Evolutionary conservation across 2,888 invertebrate genomes (phyloP).

Genomic region (Plutella xylostella): DNA sequence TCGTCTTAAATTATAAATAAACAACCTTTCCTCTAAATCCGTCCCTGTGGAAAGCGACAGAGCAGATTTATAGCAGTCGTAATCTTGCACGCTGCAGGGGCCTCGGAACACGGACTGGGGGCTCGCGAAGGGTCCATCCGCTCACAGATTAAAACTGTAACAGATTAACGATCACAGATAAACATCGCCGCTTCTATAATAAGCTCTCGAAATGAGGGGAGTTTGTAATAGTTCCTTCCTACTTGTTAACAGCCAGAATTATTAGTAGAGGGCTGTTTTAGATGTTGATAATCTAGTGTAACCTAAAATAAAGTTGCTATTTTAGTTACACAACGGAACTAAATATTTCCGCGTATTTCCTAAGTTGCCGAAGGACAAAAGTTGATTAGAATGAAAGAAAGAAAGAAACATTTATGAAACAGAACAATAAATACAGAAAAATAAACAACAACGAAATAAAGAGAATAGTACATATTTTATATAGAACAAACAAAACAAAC

Average conservation of each 20-base stretch:
- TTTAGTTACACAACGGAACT: background rate
- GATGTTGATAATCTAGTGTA: background rate
- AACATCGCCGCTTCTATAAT: background rate
- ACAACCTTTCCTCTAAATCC: slow-evolving; percentile 12
- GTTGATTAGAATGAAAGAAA: too few relatives aligned
- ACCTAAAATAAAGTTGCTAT: background rate
- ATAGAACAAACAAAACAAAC: too few relatives aligned
- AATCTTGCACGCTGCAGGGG: slow-evolving; percentile 6
- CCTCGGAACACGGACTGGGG: background rate
- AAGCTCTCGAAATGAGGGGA: background rate
- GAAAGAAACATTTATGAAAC: too few relatives aligned
- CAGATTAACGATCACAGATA: background rate
- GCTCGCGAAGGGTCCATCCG: background rate
- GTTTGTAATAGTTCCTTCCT: background rate
- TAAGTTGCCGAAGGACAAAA: too few relatives aligned
- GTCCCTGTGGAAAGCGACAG: slow-evolving; percentile 22
- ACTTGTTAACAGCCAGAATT: background rate
- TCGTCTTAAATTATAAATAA: background rate
- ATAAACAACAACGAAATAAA: too few relatives aligned
- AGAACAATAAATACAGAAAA: too few relatives aligned
- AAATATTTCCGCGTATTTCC: too few relatives aligned
- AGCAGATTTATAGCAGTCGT: slow-evolving; percentile 25
- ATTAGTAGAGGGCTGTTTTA: background rate
- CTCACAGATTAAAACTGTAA: slow-evolving; percentile 6
- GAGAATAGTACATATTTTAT: too few relatives aligned